Evolutionary conservation across 2,797 vertebrate genomes (phyloP), one percentile per base, ranked within the genome.

Genomic region (Staurois parvus): DNA sequence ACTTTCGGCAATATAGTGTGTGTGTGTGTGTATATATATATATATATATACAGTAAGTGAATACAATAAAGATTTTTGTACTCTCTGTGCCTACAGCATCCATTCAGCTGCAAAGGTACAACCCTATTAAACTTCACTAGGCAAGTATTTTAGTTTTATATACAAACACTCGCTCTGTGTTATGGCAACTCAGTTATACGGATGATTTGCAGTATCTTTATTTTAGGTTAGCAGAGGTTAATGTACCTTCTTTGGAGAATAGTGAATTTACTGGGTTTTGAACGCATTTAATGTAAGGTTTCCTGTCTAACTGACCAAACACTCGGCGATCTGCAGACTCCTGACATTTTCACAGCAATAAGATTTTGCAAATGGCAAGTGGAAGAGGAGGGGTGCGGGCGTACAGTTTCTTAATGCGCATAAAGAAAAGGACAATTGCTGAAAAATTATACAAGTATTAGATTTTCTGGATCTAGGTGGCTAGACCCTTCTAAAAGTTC

Each of bases 271-370:
- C 45, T 59, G 62, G 42, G 52, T 78, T 84, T 72, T 56, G 29
- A 67, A 72, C 29, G 56, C 67, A 78, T 72, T 84, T 72, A 75
- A 78, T 45, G 67, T 59, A 59, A 70, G 66, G 59, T 69, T 72
- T 84, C 76, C 74, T 78, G 30, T 84, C 67, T 70, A 56, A 69
- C 42, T 76, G 82, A 70, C 74, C 82, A 77, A 84, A 84, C 30
- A 77, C 29, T 79, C 34, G 24, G 68, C 62, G 59, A 84, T 79
- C 68, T 30, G 56, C 83, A 30, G 30, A 52, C 74, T 78, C 34
- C 75, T 84, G 83, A 84, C 83, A 84, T 84, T 84, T 84, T 17
- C 68, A 68, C 66, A 72, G 76, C 75, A 72, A 77, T 78, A 67
- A 78, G 68, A 78, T 78, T 64, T 29, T 72, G 48, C 17, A 78